Percentiles rank a stretch among this genome's conserved stretches.
phyloP scores from a whole-genome alignment of 1,140 invertebrate species.

The Brachionus asplanchnoidis region DNA sequence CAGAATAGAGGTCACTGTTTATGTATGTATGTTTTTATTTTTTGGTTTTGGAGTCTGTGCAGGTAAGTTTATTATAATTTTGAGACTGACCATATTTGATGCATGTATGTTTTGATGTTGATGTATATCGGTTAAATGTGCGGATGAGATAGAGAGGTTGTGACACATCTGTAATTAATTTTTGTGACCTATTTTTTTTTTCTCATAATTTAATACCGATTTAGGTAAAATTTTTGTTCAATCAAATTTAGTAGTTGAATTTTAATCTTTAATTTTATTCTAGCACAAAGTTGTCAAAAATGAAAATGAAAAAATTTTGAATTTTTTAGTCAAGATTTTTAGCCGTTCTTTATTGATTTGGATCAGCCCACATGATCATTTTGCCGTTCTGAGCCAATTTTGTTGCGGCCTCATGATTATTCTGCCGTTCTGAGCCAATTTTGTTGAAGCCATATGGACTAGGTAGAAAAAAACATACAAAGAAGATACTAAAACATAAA shows the following conservation, averaged over 20 bases:
- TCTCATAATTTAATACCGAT: neutral
- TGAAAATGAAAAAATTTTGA: too few relatives aligned
- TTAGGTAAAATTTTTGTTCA: neutral
- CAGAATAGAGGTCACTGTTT: neutral
- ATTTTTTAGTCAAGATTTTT: too few relatives aligned
- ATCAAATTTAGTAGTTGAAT: neutral
- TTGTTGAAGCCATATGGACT: too few relatives aligned
- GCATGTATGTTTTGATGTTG: neutral
- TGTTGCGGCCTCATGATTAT: too few relatives aligned
- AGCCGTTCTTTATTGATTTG: too few relatives aligned
- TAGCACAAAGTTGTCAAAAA: too few relatives aligned
- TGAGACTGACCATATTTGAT: neutral
- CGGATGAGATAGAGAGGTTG: neutral
- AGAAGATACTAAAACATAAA: too few relatives aligned
- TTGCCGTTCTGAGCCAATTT: too few relatives aligned
- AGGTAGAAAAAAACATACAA: too few relatives aligned
- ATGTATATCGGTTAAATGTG: neutral
- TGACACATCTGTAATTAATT: neutral
- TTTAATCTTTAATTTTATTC: too few relatives aligned
- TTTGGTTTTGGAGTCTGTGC: neutral
- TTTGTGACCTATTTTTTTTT: neutral
- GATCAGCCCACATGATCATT: too few relatives aligned
- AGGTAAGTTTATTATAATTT: slow-evolving; percentile 13
- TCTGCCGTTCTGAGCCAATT: too few relatives aligned
- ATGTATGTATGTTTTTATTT: neutral